A percentile compares a stretch with the other conserved stretches of the same genome.
phyloP scores from a whole-genome alignment of 2,797 vertebrate genomes.

The Enteromius afrohamiltoni region DNA sequence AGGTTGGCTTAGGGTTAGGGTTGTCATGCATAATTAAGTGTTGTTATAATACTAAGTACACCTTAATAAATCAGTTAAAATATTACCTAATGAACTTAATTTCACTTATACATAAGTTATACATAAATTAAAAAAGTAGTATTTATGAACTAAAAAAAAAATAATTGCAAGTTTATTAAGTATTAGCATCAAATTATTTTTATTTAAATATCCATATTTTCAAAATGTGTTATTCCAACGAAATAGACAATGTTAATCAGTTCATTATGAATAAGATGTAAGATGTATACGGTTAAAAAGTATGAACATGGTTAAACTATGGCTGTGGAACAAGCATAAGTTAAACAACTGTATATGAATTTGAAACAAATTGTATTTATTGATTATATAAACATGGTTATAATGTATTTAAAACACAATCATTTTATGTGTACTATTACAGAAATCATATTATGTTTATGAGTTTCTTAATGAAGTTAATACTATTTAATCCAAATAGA shows the following conservation, averaged over 20 bases:
- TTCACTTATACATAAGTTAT: neutral
- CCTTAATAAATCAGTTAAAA: no score
- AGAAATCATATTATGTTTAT: neutral
- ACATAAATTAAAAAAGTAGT: neutral
- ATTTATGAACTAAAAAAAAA: neutral
- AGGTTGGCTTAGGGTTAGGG: no score
- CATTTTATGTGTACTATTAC: neutral
- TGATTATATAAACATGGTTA: neutral
- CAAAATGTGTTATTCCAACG: neutral
- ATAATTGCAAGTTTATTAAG: neutral
- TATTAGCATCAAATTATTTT: neutral
- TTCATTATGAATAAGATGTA: neutral
- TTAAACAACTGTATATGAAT: neutral
- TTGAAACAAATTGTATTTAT: neutral
- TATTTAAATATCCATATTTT: neutral
- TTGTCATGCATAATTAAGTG: neutral
- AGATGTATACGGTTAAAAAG: neutral
- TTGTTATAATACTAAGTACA: no score
- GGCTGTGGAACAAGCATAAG: neutral
- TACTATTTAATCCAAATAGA: neutral
- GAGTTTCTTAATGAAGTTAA: neutral
- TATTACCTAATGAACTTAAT: no score
- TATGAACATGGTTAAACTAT: neutral
- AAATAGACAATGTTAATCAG: neutral
- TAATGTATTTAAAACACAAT: neutral